Evolutionary conservation across 2,888 invertebrate genomes (phyloP), one percentile per base, ranked within the genome.

Genomic region (Nezara viridula): DNA sequence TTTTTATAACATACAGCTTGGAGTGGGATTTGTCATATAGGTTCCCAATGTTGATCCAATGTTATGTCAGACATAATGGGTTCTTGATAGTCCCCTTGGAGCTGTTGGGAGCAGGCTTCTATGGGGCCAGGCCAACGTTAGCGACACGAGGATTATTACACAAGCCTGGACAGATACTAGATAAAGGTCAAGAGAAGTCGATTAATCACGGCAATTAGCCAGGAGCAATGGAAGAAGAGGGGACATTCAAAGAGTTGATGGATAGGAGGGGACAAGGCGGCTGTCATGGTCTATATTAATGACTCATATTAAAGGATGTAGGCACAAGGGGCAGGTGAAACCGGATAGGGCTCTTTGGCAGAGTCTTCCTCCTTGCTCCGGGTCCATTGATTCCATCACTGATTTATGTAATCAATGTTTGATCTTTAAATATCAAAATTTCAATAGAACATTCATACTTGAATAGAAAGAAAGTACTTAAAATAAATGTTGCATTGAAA

Each of bases 181-280:
- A 40, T 27, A 86, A 86, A 86, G 86, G 86, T 86, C 86, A 86
- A 55, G 40, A 40, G 40, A 55, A 86, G 55, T 86, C 86, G 86
- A 86, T 86, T 86, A 86, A 86, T 86, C 86, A 86, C 86, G 40
- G 37, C 60, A 86, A 86, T 86, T 86, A 86, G 86, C 52, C 86
- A 50, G 21, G 16, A 49, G 32, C 86, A 52, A 86, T 40, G 55
- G 86, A 86, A 55, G 40, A 55, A 40, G 52, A 37, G 81, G 81
- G 81, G 44, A 24, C 44, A 40, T 47, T 81, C 40, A 81, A 81
- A 81, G 81, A 16, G n/a, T 81, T 81, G 81, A 81, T 81, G 81
- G 81, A 81, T 81, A 81, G 81, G 44, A 44, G 81, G n/a, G 81
- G 81, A 81, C 81, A 81, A 81, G 44, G 81, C 81, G 81, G 44